These are phyloP conservation scores for Agrotis clavis DNA, from an alignment of 2,888 invertebrate genomes.

Conservation along the genomic window DNA sequence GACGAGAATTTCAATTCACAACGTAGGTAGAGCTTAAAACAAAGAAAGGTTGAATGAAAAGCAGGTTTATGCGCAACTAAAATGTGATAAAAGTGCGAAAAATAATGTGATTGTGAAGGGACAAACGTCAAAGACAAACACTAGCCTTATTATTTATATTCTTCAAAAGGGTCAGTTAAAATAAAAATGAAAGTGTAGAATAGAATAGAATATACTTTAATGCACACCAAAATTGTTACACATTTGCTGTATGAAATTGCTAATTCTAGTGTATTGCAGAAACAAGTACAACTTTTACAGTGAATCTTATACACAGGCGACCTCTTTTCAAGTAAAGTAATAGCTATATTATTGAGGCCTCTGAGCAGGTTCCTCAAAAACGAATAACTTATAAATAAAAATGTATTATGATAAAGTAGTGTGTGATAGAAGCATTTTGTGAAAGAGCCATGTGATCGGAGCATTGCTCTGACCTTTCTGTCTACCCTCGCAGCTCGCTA, in stretches of 20 bases:
- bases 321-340: no score
- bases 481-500: conserved; percentile 19
- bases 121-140: background rate
- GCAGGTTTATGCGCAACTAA: background rate
- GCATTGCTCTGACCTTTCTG: background rate
- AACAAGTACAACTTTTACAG: no score
- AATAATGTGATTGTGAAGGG: background rate
- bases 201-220: no score
- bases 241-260: no score
- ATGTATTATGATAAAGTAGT: background rate
- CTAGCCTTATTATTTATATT: conserved; percentile 4
- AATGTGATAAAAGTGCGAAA: background rate
- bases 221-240: no score
- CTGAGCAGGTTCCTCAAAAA: no score
- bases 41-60: background rate
- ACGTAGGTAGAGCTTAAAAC: background rate
- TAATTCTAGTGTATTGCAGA: no score
- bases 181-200: no score
- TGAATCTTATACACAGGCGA: no score
- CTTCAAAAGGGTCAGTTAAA: conserved; percentile 22
- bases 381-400: no score
- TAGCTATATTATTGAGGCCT: no score
- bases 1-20: no score
- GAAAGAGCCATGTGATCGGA: background rate
- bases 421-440: background rate